A percentile compares a stretch with the other conserved stretches of the same genome.
Evolutionary conservation across 2,888 invertebrate genomes (phyloP).

Genomic region (Chrysolina haemoptera): DNA sequence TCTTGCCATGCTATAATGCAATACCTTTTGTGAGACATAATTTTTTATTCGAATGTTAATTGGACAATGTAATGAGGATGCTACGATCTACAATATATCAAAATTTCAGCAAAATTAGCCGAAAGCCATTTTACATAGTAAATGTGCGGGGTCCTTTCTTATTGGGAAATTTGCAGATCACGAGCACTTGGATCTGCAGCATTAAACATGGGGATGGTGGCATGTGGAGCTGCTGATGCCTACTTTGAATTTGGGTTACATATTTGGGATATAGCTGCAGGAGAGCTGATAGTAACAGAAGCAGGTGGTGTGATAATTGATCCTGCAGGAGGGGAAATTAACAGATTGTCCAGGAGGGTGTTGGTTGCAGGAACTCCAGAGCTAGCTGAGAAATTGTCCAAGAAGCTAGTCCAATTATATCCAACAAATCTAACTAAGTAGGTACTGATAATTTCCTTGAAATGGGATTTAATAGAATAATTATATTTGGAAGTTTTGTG

Average conservation of each 20-base stretch:
- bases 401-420: conserved; percentile 79
- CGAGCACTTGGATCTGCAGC: conserved; percentile 94
- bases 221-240: conserved; percentile 88
- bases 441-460: conserved; percentile 2
- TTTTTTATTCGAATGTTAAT: no score
- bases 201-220: conserved; percentile 94
- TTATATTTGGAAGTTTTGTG: no score
- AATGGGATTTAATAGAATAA: no score
- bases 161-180: conserved; percentile 72
- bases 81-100: no score
- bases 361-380: conserved; percentile 83
- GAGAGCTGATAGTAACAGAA: conserved; percentile 90
- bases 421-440: conserved; percentile 72
- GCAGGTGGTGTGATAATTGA: conserved; percentile 95
- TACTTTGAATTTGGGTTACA: conserved; percentile 96
- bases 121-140: no score
- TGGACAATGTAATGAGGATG: no score
- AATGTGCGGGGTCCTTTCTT: no score
- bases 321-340: conserved; percentile 86
- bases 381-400: conserved; percentile 79
- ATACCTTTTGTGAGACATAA: no score
- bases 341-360: conserved; percentile 85
- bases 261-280: conserved; percentile 95
- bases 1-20: no score
- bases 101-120: no score